Evolutionary conservation across 2,797 vertebrate genomes (phyloP), one percentile per base, ranked within the genome.

Genomic region (Meriones psammophilus): DNA sequence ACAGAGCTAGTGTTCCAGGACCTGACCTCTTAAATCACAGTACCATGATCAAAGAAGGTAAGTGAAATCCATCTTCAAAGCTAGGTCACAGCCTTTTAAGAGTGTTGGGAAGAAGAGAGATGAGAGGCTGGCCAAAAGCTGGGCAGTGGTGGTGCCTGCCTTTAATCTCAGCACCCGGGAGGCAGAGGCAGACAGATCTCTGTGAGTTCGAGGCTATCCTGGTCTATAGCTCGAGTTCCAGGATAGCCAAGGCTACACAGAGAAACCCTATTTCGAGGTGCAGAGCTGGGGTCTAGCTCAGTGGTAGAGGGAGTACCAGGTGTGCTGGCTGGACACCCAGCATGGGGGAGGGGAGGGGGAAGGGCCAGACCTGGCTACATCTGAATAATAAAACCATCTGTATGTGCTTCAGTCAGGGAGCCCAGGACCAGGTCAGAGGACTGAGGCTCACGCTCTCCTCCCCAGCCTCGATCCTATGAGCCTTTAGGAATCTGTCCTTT

Each of bases 361-460:
- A 86, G 18, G 30, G 15, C 36, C 8, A 68, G 42, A 62, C 42
- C 76, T n/a, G 14, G 33, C n/a, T 42, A 86, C 13, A 66, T 39
- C 58, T 74, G 30, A 68, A 79, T 10, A 15, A 76, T 56, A 58
- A 84, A 85, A 92, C 14, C 64, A 94, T 36, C 3, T 66, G 4
- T 39, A 64, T 62, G 36, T 30, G 39, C 66, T 94, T 92, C 39
- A 7, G n/a, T 64, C 46, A 30, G 20, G 78, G 77, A 58, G 60
- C 18, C 33, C 24, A 68, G 54, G 60, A 4, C 97, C 99, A 98
- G 0, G 98, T 98, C 0, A 99, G 36, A 99, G 98, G 0, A 98
- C 98, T 76, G 98, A 98, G 18, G 97, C 15, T 62, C 24, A n/a
- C 2, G 8, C 9, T 56, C 73, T 64, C 74, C 60, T 50, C 33